These are phyloP conservation scores for Bhutanitis thaidina DNA, from an alignment of 2,888 invertebrate genomes.

Conservation along the genomic window DNA sequence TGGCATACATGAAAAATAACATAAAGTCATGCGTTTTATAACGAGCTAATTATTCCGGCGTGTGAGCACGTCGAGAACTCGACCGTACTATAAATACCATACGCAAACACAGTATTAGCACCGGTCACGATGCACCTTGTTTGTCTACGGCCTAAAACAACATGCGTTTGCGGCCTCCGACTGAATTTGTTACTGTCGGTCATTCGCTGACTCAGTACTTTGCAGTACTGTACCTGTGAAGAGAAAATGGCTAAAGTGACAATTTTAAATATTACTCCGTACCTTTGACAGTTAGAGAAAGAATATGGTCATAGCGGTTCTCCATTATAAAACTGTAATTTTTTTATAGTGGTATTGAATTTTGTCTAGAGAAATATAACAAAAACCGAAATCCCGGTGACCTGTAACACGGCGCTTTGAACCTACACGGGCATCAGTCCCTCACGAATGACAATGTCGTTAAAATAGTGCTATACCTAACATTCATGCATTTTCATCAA, in stretches of 20 bases:
- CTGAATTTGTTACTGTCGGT: slow-evolving; percentile 69
- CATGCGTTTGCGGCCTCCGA: slow-evolving; percentile 70
- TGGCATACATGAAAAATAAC: slow-evolving; percentile 32
- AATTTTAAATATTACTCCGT: too few relatives aligned
- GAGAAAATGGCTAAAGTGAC: slow-evolving; percentile 21
- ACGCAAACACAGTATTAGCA: slow-evolving; percentile 72
- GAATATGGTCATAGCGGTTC: too few relatives aligned
- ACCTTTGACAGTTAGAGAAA: too few relatives aligned
- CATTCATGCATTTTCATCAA: too few relatives aligned
- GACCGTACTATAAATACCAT: slow-evolving; percentile 71
- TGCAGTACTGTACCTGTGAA: slow-evolving; percentile 26
- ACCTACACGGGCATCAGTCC: too few relatives aligned
- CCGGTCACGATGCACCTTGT: slow-evolving; percentile 73
- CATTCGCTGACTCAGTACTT: slow-evolving; percentile 70
- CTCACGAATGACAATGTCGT: too few relatives aligned
- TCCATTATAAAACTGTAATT: too few relatives aligned
- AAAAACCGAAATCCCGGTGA: too few relatives aligned
- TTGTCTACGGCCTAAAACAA: slow-evolving; percentile 76
- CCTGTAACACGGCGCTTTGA: too few relatives aligned
- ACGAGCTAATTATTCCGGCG: slow-evolving; percentile 75
- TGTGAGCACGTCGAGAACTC: slow-evolving; percentile 53
- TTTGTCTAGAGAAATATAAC: too few relatives aligned
- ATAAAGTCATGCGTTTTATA: slow-evolving; percentile 60
- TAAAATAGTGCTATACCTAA: too few relatives aligned
- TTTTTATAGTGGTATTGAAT: too few relatives aligned